Evolutionary conservation across 2,888 invertebrate genomes (phyloP).

Genomic region (Callinectes sapidus): DNA sequence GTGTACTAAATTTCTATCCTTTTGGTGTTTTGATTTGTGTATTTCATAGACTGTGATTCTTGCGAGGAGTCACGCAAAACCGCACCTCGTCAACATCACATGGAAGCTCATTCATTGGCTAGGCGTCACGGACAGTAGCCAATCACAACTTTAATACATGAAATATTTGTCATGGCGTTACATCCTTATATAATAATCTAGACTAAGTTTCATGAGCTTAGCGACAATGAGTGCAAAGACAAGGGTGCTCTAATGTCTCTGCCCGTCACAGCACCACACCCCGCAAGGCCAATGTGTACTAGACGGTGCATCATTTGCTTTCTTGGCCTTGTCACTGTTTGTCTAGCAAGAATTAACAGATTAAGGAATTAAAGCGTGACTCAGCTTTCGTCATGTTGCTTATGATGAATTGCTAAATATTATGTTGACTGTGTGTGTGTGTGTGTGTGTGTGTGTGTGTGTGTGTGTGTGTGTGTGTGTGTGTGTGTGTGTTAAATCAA

Average conservation of each 20-base stretch:
- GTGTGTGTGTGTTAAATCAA: no score
- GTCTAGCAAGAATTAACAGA: background rate
- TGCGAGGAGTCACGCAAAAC: background rate
- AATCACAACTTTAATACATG: background rate
- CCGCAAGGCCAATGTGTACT: background rate
- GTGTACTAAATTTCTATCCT: background rate
- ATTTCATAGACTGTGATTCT: background rate
- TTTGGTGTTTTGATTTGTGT: background rate
- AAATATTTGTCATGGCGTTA: background rate
- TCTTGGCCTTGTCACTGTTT: background rate
- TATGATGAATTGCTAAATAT: background rate
- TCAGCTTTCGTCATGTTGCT: background rate
- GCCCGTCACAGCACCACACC: background rate
- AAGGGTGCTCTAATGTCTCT: background rate
- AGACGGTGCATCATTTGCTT: background rate
- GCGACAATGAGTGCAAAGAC: background rate
- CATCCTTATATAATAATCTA: background rate
- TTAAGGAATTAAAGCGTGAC: background rate
- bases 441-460: constrained; percentile 35
- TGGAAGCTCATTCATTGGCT: constrained; percentile 24
- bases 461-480: no score
- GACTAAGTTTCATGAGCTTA: background rate
- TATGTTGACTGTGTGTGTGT: constrained; percentile 8
- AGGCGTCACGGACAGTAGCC: background rate
- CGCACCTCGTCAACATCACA: constrained; percentile 33